phyloP scores from a whole-genome alignment of 2,888 invertebrate genomes.

The Monoplex corrugatus region DNA sequence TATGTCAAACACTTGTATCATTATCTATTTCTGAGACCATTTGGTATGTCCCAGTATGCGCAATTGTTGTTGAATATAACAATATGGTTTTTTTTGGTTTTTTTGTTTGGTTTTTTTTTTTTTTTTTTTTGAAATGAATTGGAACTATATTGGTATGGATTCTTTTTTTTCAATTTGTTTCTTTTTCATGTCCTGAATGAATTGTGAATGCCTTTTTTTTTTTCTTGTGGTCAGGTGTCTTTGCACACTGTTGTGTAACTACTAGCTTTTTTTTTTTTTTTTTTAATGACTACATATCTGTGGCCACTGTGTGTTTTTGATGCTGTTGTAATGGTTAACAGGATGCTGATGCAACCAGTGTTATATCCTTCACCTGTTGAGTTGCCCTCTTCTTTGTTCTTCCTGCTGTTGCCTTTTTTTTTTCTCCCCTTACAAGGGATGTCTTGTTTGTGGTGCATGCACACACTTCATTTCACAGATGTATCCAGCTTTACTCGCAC shows the following conservation, averaged over 20 bases:
- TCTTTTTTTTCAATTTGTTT: slow-evolving; percentile 33
- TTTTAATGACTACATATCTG: neutral
- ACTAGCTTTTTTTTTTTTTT: neutral
- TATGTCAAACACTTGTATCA: slow-evolving; percentile 33
- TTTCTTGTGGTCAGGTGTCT: neutral
- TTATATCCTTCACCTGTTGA: no score
- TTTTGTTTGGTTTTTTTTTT: neutral
- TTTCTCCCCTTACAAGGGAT: no score
- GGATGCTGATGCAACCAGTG: slow-evolving; percentile 17
- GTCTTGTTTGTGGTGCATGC: no score
- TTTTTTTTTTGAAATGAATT: slow-evolving; percentile 40
- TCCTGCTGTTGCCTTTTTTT: no score
- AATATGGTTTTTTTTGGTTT: slow-evolving; percentile 33
- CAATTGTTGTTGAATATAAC: slow-evolving; percentile 47
- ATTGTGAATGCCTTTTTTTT: slow-evolving; percentile 36
- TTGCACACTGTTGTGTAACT: slow-evolving; percentile 3
- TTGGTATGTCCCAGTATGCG: slow-evolving; percentile 48
- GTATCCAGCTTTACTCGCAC: neutral
- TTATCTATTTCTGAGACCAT: slow-evolving; percentile 41
- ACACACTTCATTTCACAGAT: neutral
- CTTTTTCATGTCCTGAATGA: slow-evolving; percentile 14
- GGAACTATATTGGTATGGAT: slow-evolving; percentile 47
- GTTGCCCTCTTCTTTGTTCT: no score
- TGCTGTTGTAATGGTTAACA: slow-evolving; percentile 8
- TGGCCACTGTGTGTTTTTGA: neutral